Evolutionary conservation across 2,113 vertebrate genomes (phyloP).

Genomic region (Pseudorhombus dupliciocellatus): DNA sequence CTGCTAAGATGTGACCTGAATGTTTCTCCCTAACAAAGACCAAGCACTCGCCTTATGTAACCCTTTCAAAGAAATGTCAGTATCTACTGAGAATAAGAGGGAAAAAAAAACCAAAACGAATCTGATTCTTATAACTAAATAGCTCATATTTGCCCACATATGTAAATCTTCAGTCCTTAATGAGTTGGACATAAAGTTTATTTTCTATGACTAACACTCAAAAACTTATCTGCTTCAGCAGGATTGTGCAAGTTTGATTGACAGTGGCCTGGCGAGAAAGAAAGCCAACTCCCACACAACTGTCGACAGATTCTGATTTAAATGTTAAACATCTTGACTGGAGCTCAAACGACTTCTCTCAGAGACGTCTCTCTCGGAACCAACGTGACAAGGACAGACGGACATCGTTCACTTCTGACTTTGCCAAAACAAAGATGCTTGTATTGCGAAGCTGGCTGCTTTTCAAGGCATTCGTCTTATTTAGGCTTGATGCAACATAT

Average conservation of each 20-base stretch:
- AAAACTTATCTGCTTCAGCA: background rate
- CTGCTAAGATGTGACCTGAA: conserved; percentile 44
- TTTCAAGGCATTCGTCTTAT: background rate
- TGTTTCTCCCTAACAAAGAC: conserved; percentile 24
- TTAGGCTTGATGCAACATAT: too few relatives aligned
- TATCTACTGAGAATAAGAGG: background rate
- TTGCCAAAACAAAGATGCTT: background rate
- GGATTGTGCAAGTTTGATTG: background rate
- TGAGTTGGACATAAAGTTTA: background rate
- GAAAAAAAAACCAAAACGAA: background rate
- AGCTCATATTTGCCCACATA: background rate
- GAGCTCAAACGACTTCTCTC: background rate
- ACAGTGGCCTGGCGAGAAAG: conserved; percentile 13
- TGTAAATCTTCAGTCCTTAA: background rate
- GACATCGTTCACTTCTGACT: background rate
- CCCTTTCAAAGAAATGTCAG: conserved; percentile 4
- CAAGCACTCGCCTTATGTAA: conserved; percentile 19
- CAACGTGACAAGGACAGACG: background rate
- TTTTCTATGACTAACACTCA: background rate
- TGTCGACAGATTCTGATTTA: conserved; percentile 11
- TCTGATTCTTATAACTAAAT: too few relatives aligned
- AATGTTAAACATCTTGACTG: conserved; percentile 6
- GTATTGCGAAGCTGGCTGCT: background rate
- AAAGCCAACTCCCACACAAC: conserved; percentile 3
- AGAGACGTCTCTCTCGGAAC: background rate